Conservation (phyloP, 2,888 invertebrate species). For the Thelaira solivaga region DNA sequence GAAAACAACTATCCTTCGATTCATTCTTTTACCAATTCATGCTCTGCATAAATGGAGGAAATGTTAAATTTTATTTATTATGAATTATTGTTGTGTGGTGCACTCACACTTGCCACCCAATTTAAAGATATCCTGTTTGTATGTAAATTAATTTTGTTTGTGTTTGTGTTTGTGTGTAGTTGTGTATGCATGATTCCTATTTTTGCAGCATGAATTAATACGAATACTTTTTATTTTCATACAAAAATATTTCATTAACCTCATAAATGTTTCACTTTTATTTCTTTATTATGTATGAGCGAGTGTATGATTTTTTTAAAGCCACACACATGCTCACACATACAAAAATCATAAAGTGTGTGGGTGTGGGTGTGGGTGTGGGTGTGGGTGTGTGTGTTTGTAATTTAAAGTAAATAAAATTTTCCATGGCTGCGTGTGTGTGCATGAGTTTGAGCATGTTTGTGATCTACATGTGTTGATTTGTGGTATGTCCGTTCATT, state of each 20-base stretch:
- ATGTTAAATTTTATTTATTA: slow-evolving; percentile 29
- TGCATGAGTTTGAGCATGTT: no score
- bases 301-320: not conserved
- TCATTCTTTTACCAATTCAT: not conserved
- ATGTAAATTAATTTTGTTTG: no score
- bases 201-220: not conserved
- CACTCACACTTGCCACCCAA: no score
- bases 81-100: slow-evolving; percentile 13
- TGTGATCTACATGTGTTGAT: not conserved
- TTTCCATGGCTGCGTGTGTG: no score
- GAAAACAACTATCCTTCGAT: no score
- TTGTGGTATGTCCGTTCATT: not conserved
- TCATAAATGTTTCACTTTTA: slow-evolving; percentile 42
- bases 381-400: not conserved
- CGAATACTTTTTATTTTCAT: not conserved
- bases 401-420: not conserved
- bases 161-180: no score
- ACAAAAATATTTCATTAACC: slow-evolving; percentile 53
- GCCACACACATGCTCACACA: not conserved
- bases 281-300: no score
- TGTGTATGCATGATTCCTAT: no score
- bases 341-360: not conserved
- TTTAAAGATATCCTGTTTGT: no score
- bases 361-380: not conserved
- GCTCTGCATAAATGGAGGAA: slow-evolving; percentile 8